These are phyloP conservation scores for Xylocopa sonorina DNA, from an alignment of 1,140 invertebrate genomes.

Conservation along the genomic window DNA sequence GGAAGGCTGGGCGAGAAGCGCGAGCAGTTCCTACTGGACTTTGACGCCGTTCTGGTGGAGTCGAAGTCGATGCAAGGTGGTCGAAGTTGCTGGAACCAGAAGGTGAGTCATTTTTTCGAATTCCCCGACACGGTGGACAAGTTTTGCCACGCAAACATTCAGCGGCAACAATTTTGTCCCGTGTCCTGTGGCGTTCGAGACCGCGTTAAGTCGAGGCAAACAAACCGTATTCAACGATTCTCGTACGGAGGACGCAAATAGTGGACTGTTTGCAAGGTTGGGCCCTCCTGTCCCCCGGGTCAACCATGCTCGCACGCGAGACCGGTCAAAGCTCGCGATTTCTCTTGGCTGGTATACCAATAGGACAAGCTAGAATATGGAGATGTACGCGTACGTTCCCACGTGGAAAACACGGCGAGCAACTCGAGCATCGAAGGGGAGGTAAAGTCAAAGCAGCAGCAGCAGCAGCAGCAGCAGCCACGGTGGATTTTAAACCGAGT, in stretches of 20 bases:
- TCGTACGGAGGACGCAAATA: conserved; percentile 12
- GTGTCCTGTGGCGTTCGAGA: not conserved
- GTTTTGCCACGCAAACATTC: conserved; percentile 10
- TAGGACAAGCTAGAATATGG: too few species aligned
- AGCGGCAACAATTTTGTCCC: not conserved
- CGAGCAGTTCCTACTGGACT: conserved; percentile 93
- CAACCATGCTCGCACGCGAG: conserved; percentile 17
- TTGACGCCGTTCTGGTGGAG: conserved; percentile 93
- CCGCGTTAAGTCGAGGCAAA: conserved; percentile 19
- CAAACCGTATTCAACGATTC: conserved; percentile 20
- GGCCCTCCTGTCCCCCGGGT: too few species aligned
- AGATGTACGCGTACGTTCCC: not conserved
- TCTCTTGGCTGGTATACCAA: too few species aligned
- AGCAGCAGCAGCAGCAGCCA: conserved; percentile 61
- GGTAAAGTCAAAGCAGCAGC: conserved; percentile 59
- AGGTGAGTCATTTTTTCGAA: conserved; percentile 81
- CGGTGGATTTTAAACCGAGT: conserved; percentile 71
- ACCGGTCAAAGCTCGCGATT: conserved; percentile 24
- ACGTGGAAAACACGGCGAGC: not conserved
- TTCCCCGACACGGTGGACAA: too few species aligned
- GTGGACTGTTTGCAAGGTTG: conserved; percentile 4
- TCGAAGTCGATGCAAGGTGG: conserved; percentile 89
- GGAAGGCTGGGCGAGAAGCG: conserved; percentile 92
- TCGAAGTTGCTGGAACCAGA: conserved; percentile 91
- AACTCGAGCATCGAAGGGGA: conserved; percentile 39